These are phyloP conservation scores for Cinara cedri DNA, from an alignment of 2,888 invertebrate species.

Conservation along the genomic window DNA sequence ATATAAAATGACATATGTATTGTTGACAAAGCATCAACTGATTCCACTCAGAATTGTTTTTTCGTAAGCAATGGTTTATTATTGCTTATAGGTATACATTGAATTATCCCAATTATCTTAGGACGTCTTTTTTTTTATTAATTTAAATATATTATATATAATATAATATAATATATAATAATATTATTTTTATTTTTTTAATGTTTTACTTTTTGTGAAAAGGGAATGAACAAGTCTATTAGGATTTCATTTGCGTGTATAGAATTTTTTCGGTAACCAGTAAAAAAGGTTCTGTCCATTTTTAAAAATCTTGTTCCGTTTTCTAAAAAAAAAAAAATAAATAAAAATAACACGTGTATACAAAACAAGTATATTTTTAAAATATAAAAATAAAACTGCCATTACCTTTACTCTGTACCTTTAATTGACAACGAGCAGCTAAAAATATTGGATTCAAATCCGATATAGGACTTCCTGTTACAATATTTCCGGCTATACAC, in stretches of 20 bases:
- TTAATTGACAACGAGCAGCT: slow-evolving; percentile 74
- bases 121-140: too few relatives aligned
- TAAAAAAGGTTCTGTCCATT: slow-evolving; percentile 82
- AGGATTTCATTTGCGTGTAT: slow-evolving; percentile 79
- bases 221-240: slow-evolving; percentile 80
- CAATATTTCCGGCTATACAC: slow-evolving; percentile 84
- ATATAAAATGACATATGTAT: too few relatives aligned
- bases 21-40: too few relatives aligned
- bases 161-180: too few relatives aligned
- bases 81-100: too few relatives aligned
- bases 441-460: slow-evolving; percentile 92
- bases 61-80: too few relatives aligned
- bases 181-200: background rate
- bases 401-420: slow-evolving; percentile 67
- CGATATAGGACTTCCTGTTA: slow-evolving; percentile 95
- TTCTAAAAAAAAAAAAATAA: slow-evolving; percentile 58
- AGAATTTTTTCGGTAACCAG: slow-evolving; percentile 81
- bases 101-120: too few relatives aligned
- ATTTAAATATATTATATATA: too few relatives aligned
- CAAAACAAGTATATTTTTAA: background rate
- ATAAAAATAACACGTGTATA: background rate
- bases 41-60: too few relatives aligned
- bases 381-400: background rate
- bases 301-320: slow-evolving; percentile 68
- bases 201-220: slow-evolving; percentile 64